phyloP scores from a whole-genome alignment of 2,888 invertebrate genomes.

The Macrophya alboannulata region DNA sequence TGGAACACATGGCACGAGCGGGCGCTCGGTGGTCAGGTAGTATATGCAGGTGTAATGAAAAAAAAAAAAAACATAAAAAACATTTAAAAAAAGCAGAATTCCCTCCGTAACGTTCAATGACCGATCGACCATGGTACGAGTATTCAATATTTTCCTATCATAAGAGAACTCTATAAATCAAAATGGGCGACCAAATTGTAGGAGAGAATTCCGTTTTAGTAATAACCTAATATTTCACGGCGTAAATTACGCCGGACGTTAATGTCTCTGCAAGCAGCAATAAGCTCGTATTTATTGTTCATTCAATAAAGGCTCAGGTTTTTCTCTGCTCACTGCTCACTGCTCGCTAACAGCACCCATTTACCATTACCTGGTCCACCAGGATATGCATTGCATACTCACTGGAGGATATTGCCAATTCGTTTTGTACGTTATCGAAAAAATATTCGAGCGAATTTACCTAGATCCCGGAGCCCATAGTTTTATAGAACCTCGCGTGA shows the following conservation, averaged over 20 bases:
- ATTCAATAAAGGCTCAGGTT: conserved; percentile 69
- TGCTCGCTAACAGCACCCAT: background rate
- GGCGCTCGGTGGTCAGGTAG: background rate
- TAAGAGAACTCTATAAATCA: conserved; percentile 3
- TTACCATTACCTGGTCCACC: conserved; percentile 16
- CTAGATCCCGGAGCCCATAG: conserved; percentile 8
- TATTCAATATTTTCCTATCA: conserved; percentile 22
- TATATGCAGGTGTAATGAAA: background rate
- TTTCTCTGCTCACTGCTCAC: conserved; percentile 23
- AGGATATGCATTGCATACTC: conserved; percentile 33
- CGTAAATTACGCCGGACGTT: conserved; percentile 68
- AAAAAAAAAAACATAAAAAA: background rate
- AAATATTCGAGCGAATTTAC: conserved; percentile 28
- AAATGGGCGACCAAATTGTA: conserved; percentile 25
- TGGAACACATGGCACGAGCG: background rate
- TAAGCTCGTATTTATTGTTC: conserved; percentile 71
- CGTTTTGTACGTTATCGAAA: conserved; percentile 57
- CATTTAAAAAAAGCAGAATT: background rate
- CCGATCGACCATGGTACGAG: background rate
- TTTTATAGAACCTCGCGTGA: conserved; percentile 5
- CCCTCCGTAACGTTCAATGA: background rate
- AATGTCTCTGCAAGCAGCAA: conserved; percentile 67
- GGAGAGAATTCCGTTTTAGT: conserved; percentile 64
- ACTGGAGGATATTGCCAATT: conserved; percentile 64
- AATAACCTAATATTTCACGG: conserved; percentile 68